These are phyloP conservation scores for Hydrotaea diabolus DNA, from an alignment of 2,888 invertebrate species.

Conservation along the genomic window DNA sequence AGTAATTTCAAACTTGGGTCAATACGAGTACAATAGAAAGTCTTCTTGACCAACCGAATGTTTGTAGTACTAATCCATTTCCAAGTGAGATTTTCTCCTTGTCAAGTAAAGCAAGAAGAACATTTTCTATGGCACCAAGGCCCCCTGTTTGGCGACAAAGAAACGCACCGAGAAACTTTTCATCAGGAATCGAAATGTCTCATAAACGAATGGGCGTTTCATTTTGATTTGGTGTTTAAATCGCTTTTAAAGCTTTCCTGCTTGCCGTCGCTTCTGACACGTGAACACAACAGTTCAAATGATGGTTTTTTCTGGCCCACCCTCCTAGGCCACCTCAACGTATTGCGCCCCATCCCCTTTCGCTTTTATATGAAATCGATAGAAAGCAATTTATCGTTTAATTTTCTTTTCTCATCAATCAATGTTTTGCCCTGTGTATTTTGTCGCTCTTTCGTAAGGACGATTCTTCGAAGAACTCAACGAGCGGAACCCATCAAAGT, in stretches of 20 bases:
- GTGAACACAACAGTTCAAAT: slow-evolving; percentile 55
- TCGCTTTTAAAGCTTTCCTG: slow-evolving; percentile 34
- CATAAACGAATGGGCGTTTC: slow-evolving; percentile 45
- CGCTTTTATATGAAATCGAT: slow-evolving; percentile 4
- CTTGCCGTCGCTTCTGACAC: slow-evolving; percentile 39
- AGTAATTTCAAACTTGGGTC: no score
- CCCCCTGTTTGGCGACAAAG: no score
- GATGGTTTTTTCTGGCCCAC: slow-evolving; percentile 20
- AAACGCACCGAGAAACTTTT: no score
- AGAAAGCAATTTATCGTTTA: slow-evolving; percentile 28
- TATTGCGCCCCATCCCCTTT: no score
- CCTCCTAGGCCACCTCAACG: background rate
- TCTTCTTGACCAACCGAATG: no score
- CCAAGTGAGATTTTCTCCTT: no score
- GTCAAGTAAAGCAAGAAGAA: no score
- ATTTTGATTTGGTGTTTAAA: slow-evolving; percentile 38
- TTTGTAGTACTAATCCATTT: no score
- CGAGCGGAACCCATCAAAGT: slow-evolving; percentile 13
- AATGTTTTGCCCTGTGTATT: slow-evolving; percentile 26
- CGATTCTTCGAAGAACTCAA: slow-evolving; percentile 18
- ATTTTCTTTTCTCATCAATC: slow-evolving; percentile 61
- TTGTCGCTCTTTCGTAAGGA: background rate
- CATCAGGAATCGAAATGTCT: no score
- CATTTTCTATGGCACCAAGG: no score
- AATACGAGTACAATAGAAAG: no score